Evolutionary conservation across 2,113 vertebrate species (phyloP), one percentile per base, ranked within the genome.

Genomic region (Lampris megalopsis): DNA sequence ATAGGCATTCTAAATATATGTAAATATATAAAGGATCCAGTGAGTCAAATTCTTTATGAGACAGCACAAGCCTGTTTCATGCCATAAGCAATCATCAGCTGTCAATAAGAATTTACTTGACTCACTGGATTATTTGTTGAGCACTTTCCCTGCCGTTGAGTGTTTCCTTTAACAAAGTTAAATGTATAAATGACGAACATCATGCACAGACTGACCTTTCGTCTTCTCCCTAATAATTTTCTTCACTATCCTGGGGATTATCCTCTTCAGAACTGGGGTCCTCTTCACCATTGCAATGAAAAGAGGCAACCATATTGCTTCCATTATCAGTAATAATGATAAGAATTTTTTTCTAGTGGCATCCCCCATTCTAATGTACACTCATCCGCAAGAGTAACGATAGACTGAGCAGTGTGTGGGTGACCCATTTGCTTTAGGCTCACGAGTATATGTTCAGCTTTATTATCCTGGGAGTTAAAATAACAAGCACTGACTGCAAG

Each of bases 401-500:
- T 24, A 24, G 24, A 24, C 24, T 24, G 24, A 24, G 24, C 24
- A 24, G 24, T 24, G 24, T 24, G 24, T 24, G 24, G 24, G 24
- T 24, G 24, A 24, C 24, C 24, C 24, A 24, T 24, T 24, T 24
- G 24, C 24, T 24, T 24, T 24, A 24, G 24, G 24, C 24, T 24
- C 24, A 24, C 24, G 3, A 74, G 60, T 68, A 64, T 74, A 64
- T 75, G 65, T 67, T 80, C 47, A 48, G 71, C 40, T 42, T 74
- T 68, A 65, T 68, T 67, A 37, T 73, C 52, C 54, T 56, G 24
- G 24, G 56, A 42, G 48, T 56, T 45, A 45, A 71, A 78, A 42
- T 65, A 79, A 24, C 70, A 79, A 52, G 77, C 70, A 73, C 77
- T 79, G 49, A 73, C 48, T n/a, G 13, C 57, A 2, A 80, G 63